phyloP scores from a whole-genome alignment of 2,888 invertebrate species.

The Hetaerina titia region DNA sequence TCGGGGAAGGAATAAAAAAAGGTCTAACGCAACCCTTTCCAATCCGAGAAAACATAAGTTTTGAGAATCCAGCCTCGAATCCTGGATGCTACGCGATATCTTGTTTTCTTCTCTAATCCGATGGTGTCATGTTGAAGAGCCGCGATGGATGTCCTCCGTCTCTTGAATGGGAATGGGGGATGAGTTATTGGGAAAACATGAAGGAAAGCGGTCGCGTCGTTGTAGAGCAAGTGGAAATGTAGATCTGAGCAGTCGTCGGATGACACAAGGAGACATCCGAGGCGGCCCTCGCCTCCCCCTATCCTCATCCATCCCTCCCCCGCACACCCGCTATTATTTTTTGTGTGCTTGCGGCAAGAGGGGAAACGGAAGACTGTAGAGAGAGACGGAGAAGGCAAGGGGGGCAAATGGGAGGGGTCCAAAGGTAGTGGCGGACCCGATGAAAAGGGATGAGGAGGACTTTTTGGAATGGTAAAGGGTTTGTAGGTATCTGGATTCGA shows the following conservation, averaged over 20 bases:
- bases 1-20: neutral
- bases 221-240: slow-evolving; percentile 61
- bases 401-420: neutral
- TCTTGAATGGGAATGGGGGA: slow-evolving; percentile 50
- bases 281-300: neutral
- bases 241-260: slow-evolving; percentile 50
- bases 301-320: neutral
- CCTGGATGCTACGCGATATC: slow-evolving; percentile 52
- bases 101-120: slow-evolving; percentile 64
- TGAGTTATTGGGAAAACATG: slow-evolving; percentile 67
- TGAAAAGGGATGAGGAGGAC: neutral
- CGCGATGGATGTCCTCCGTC: slow-evolving; percentile 62
- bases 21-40: neutral
- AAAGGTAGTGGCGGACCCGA: neutral
- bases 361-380: neutral
- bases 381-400: neutral
- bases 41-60: neutral
- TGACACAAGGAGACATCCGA: slow-evolving; percentile 2
- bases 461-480: neutral
- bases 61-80: slow-evolving; percentile 19
- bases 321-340: slow-evolving; percentile 4
- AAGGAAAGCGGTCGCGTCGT: slow-evolving; percentile 45
- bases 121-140: slow-evolving; percentile 65
- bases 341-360: neutral
- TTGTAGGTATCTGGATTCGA: neutral